phyloP scores from a whole-genome alignment of 2,797 vertebrate species.

The Nyctalus aviator region DNA sequence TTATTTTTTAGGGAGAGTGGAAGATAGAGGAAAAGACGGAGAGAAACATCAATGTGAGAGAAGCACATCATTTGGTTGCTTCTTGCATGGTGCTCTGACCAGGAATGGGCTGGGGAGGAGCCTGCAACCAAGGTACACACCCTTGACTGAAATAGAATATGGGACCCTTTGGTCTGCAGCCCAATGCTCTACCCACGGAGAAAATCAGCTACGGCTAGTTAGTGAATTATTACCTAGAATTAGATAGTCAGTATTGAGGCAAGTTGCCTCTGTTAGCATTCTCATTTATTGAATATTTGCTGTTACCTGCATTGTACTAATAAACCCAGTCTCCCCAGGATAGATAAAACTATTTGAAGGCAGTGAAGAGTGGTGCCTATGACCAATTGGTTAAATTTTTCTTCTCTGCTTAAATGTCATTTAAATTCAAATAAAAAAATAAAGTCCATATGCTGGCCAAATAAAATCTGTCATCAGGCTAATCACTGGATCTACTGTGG shows the following conservation, averaged over 20 bases:
- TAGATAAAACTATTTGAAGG: not conserved
- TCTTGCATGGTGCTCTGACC: too few species aligned
- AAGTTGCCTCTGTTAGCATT: not conserved
- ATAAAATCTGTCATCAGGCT: not conserved
- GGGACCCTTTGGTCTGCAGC: too few species aligned
- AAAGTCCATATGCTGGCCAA: not conserved
- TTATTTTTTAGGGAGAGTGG: too few species aligned
- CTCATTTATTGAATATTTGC: not conserved
- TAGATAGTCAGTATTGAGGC: not conserved
- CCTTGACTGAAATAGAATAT: too few species aligned
- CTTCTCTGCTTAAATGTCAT: conserved; percentile 3
- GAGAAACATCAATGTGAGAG: too few species aligned
- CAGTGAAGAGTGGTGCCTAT: not conserved
- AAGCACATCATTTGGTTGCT: too few species aligned
- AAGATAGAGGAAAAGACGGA: too few species aligned
- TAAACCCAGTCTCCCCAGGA: not conserved
- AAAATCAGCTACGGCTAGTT: not conserved
- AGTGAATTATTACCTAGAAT: not conserved
- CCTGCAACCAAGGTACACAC: too few species aligned
- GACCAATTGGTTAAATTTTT: not conserved
- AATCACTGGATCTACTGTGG: not conserved
- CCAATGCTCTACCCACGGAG: too few species aligned
- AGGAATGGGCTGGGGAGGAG: too few species aligned
- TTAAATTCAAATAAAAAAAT: conserved; percentile 57
- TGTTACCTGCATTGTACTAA: not conserved